These are phyloP conservation scores for Apamea monoglypha DNA, from an alignment of 2,888 invertebrate species.

Conservation along the genomic window DNA sequence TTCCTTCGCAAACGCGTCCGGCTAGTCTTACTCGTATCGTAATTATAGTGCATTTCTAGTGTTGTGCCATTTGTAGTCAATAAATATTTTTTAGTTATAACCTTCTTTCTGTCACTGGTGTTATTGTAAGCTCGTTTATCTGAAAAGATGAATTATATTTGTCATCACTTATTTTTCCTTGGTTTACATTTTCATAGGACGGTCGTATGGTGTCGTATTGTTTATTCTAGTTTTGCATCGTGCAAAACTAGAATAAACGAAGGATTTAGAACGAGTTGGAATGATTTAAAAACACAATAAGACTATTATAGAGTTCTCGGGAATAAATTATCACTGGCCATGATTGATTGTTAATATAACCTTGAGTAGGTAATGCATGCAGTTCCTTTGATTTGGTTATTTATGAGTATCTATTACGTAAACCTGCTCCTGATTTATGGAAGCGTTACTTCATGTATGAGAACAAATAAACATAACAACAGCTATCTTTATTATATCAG, in stretches of 20 bases:
- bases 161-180: not conserved
- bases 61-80: constrained; percentile 63
- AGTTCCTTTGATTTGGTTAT: not conserved
- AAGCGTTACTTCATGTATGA: not conserved
- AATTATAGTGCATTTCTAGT: constrained; percentile 41
- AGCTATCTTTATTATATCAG: not conserved
- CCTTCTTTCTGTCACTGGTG: constrained; percentile 76
- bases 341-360: not conserved
- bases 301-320: too few species aligned
- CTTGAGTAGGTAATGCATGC: not conserved
- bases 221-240: not conserved
- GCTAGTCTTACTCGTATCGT: constrained; percentile 13
- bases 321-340: not conserved
- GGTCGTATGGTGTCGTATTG: not conserved
- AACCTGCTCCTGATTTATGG: not conserved
- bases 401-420: not conserved
- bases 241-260: not conserved
- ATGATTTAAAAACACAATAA: not conserved
- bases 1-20: constrained; percentile 67
- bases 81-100: constrained; percentile 56
- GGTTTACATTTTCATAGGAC: not conserved
- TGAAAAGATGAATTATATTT: constrained; percentile 67
- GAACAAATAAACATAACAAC: not conserved
- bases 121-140: constrained; percentile 81
- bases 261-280: not conserved